Evolutionary conservation across 2,888 invertebrate species (phyloP).

Genomic region (Onthophagus sagittarius): DNA sequence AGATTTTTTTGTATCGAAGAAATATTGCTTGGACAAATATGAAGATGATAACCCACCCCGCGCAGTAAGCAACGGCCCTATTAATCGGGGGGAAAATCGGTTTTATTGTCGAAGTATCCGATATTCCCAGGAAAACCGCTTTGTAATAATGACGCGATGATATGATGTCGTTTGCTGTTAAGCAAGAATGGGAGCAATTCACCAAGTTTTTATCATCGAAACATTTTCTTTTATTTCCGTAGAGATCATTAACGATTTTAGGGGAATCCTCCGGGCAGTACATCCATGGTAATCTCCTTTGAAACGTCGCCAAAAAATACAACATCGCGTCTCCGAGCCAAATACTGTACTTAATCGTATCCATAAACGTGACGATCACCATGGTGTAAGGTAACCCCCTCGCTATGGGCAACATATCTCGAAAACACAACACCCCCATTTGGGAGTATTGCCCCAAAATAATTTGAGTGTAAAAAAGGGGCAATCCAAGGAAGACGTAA

Average conservation of each 20-base stretch:
- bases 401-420: constrained; percentile 16
- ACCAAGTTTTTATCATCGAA: not conserved
- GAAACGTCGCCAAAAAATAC: constrained; percentile 18
- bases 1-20: not conserved
- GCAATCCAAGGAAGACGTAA: constrained; percentile 13
- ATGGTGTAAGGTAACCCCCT: constrained; percentile 17
- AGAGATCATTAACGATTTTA: not conserved
- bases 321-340: constrained; percentile 13
- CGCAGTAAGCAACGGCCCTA: constrained; percentile 7
- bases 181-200: not conserved
- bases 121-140: constrained; percentile 3
- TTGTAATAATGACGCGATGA: constrained; percentile 15
- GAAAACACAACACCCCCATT: constrained; percentile 16
- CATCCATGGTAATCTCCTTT: constrained; percentile 19
- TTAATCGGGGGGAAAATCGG: constrained; percentile 8
- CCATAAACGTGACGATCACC: constrained; percentile 1
- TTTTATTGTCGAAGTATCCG: not conserved
- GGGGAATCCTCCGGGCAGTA: constrained; percentile 5
- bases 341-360: constrained; percentile 17
- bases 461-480: constrained; percentile 18
- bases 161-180: constrained; percentile 1
- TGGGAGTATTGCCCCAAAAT: constrained; percentile 20
- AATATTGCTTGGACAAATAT: constrained; percentile 10
- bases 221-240: constrained; percentile 6
- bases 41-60: constrained; percentile 15